Conservation (phyloP, 1,140 invertebrate species). For the Drosophila suzukii region DNA sequence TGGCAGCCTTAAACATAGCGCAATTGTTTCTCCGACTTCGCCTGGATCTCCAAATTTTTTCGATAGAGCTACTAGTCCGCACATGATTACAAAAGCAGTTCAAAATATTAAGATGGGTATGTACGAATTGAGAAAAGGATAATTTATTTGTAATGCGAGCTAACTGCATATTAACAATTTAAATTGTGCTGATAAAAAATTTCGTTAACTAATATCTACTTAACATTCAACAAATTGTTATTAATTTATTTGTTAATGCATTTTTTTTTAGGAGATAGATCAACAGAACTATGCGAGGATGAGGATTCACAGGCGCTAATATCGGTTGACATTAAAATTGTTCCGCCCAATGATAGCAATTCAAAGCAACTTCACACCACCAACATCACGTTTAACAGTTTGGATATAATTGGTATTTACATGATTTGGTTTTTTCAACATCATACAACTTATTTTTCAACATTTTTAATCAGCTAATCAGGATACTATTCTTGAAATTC, state of each 20-base stretch:
- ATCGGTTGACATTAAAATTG: conserved; percentile 91
- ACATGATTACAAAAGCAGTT: conserved; percentile 74
- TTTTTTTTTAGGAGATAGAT: conserved; percentile 37
- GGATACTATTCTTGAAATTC: conserved; percentile 96
- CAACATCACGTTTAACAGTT: conserved; percentile 96
- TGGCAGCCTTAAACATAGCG: conserved; percentile 95
- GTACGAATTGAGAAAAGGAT: not conserved
- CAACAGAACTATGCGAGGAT: conserved; percentile 35
- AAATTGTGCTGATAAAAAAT: not conserved
- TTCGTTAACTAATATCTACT: not conserved
- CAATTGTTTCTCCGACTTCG: conserved; percentile 93
- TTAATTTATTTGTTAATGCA: not conserved
- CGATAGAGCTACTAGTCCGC: conserved; percentile 84
- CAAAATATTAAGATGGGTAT: conserved; percentile 76
- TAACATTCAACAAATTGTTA: too few species aligned
- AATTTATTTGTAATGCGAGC: not conserved
- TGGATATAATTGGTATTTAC: conserved; percentile 94
- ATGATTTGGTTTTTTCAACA: not conserved
- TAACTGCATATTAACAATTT: conserved; percentile 4
- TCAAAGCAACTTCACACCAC: conserved; percentile 88
- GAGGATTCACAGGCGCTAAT: conserved; percentile 93
- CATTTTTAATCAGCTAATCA: conserved; percentile 91
- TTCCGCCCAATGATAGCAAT: conserved; percentile 86
- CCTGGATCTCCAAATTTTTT: conserved; percentile 88
- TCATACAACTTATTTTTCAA: not conserved